Conservation (phyloP, 2,888 invertebrate genomes). For the Troides helena region DNA sequence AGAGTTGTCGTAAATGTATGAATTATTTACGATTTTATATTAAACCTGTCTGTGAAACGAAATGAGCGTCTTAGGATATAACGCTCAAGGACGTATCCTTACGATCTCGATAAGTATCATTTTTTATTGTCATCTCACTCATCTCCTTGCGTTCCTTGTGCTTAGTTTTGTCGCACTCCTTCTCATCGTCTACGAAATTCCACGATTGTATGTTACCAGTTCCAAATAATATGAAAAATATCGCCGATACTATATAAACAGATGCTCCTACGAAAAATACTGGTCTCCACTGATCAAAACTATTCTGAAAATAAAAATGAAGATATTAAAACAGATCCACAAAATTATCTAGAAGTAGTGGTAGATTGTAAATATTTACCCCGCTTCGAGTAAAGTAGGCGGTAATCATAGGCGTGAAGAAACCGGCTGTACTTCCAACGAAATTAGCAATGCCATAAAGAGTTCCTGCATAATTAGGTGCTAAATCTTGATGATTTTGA, state of each 20-base stretch:
- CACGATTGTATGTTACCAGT: conserved; percentile 85
- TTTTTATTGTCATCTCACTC: conserved; percentile 45
- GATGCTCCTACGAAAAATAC: conserved; percentile 87
- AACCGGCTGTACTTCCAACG: conserved; percentile 85
- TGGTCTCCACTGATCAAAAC: conserved; percentile 85
- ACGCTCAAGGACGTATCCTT: conserved; percentile 65
- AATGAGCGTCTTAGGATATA: conserved; percentile 36
- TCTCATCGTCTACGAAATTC: conserved; percentile 75
- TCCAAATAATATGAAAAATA: conserved; percentile 85
- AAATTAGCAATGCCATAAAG: conserved; percentile 89
- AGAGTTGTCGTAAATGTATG: neutral
- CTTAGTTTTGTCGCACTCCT: conserved; percentile 36
- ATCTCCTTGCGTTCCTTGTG: conserved; percentile 37
- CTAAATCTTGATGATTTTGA: conserved; percentile 86
- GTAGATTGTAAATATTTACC: conserved; percentile 50
- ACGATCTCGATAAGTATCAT: conserved; percentile 49
- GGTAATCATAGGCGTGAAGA: conserved; percentile 86
- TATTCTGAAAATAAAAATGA: conserved; percentile 78
- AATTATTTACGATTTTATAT: conserved; percentile 2
- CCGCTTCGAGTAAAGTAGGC: conserved; percentile 81
- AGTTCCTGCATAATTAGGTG: conserved; percentile 89
- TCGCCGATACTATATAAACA: conserved; percentile 84
- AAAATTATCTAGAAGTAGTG: neutral
- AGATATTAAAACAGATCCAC: neutral
- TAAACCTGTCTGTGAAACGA: conserved; percentile 34